Percentiles rank a stretch among this genome's conserved stretches.
These are phyloP conservation scores for Melozone crissalis DNA, from an alignment of 2,113 vertebrate species.

Conservation along the genomic window DNA sequence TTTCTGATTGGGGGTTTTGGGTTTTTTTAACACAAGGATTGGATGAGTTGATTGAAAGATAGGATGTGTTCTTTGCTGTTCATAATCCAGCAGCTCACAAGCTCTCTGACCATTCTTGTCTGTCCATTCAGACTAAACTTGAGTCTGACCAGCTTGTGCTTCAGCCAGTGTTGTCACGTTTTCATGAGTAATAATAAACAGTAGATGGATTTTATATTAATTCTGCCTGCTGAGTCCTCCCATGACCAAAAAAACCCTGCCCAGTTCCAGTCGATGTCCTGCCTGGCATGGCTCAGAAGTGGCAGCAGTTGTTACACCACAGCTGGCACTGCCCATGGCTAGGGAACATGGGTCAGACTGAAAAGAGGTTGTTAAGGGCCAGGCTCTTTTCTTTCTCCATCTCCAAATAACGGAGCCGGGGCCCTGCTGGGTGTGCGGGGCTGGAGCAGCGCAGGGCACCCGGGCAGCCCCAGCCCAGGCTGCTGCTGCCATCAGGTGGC, in stretches of 20 bases:
- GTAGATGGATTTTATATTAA: neutral
- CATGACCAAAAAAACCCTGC: neutral
- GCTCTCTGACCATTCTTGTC: neutral
- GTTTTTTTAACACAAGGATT: neutral
- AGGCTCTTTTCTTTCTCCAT: neutral
- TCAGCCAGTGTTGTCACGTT: neutral
- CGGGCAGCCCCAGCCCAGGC: neutral
- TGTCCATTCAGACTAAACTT: neutral
- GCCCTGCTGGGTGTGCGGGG: neutral
- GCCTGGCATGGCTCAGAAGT: neutral
- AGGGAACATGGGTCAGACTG: neutral
- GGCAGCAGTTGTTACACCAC: neutral
- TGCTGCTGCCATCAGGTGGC: neutral
- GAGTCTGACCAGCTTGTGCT: neutral
- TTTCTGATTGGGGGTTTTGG: neutral
- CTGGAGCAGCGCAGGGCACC: accelerated
- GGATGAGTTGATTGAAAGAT: neutral
- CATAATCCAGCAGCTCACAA: neutral
- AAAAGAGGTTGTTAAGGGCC: neutral
- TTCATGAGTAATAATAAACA: neutral
- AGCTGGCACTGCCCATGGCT: neutral
- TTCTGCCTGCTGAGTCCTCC: neutral
- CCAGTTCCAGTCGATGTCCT: neutral
- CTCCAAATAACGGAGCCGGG: neutral
- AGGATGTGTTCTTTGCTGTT: neutral